Evolutionary conservation across 1,140 invertebrate genomes (phyloP), one percentile per base, ranked within the genome.

Genomic region (Papilio polytes): DNA sequence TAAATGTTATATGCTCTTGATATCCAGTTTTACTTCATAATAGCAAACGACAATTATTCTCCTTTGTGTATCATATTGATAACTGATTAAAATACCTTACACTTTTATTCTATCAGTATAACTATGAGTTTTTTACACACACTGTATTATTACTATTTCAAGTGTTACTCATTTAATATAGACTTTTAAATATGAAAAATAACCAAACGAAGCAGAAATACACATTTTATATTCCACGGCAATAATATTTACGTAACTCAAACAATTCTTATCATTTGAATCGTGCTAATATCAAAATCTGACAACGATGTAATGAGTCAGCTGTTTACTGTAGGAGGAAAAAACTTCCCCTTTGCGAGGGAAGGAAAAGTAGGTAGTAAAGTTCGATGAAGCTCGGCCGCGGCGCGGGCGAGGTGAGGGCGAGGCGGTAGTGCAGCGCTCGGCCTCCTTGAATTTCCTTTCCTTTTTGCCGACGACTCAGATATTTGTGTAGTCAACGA

Each of bases 361-460:
- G 77, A 78, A 78, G 59, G 56, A 78, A 78, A 78, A 78, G 77
- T 78, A 78, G 77, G 56, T 78, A 78, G 56, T 78, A 78, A 78
- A 78, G 77, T 78, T 78, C 77, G 77, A 78, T 78, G 46, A 66
- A 78, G 36, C 36, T 41, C 36, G 56, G 53, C 18, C 53, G 31
- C 26, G 51, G 74, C 46, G 31, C 31, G 26, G 18, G 18, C 46
- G 20, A 46, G 51, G 76, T 36, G 63, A 10, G 77, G 53, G 36
- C 36, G 53, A 10, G 77, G 56, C 77, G 77, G 41, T 78, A 78
- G 77, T 78, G 77, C 77, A 78, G 77, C 53, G 36, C 59, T 56
- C 56, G 56, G 56, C 15, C 31, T 59, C 76, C 15, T 36, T 44
- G 36, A 36, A 46, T 78, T 78, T 78, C 56, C 18, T 63, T 78